A percentile compares a stretch with the other conserved stretches of the same genome.
Conservation (phyloP, 2,888 invertebrate genomes). For the Scaptomyza cyrtandrae region DNA sequence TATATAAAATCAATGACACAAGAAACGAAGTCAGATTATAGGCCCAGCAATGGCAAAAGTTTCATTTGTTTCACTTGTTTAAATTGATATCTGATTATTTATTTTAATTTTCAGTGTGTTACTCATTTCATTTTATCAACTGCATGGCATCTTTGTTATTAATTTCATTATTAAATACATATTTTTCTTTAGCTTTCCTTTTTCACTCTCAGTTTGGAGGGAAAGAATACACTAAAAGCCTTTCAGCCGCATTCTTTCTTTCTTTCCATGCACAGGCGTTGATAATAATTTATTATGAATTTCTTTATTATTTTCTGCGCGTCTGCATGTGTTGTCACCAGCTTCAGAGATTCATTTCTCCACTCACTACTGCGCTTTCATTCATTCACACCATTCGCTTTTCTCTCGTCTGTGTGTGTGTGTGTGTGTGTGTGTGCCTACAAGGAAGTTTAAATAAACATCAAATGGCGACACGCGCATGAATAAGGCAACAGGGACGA, state of each 20-base stretch:
- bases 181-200: conserved; percentile 1
- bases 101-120: conserved; percentile 38
- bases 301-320: conserved; percentile 58
- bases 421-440: conserved; percentile 37
- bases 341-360: conserved; percentile 27
- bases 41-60: too few relatives aligned
- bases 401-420: background rate
- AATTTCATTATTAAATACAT: conserved; percentile 43
- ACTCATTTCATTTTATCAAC: conserved; percentile 34
- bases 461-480: conserved; percentile 71
- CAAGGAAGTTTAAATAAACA: conserved; percentile 77
- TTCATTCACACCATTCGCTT: conserved; percentile 12
- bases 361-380: background rate
- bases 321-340: background rate
- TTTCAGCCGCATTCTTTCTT: conserved; percentile 43
- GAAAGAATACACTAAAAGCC: conserved; percentile 41
- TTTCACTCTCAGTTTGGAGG: background rate
- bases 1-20: too few relatives aligned
- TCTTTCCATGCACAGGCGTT: conserved; percentile 36
- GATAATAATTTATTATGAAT: conserved; percentile 70
- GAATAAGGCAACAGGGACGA: conserved; percentile 58
- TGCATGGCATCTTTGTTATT: conserved; percentile 41
- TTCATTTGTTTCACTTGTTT: background rate
- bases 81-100: conserved; percentile 19
- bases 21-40: too few relatives aligned